Evolutionary conservation across 1,140 invertebrate genomes (phyloP).

Genomic region (Eubasilissa regina): DNA sequence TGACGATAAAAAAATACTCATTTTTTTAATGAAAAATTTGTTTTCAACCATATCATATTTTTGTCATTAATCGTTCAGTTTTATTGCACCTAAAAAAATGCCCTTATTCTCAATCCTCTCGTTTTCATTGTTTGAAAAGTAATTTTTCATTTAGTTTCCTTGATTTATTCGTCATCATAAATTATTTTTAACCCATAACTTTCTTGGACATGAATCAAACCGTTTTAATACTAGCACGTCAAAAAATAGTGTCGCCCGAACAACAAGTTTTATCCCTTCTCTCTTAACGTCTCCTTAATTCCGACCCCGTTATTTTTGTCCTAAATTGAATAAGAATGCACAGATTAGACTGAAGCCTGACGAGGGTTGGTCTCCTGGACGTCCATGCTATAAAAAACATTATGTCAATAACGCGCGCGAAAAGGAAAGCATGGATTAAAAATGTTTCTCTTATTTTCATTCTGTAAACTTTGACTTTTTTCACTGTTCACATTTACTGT

Average conservation of each 20-base stretch:
- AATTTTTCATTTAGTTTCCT: no score
- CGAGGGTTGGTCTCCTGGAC: conserved; percentile 39
- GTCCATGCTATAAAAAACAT: not conserved
- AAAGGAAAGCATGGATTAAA: not conserved
- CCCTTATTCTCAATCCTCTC: no score
- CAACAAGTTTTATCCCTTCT: conserved; percentile 29
- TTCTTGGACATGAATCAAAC: no score
- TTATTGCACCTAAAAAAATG: no score
- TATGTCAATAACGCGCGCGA: not conserved
- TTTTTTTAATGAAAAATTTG: no score
- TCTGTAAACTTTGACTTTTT: conserved; percentile 13
- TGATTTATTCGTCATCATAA: no score
- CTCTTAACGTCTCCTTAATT: conserved; percentile 25
- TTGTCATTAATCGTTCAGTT: no score
- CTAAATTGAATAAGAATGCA: conserved; percentile 58
- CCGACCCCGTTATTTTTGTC: conserved; percentile 47
- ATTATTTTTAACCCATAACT: no score
- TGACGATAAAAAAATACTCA: no score
- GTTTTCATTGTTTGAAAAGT: no score
- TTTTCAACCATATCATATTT: no score
- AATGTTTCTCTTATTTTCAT: not conserved
- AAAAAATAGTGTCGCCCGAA: conserved; percentile 20
- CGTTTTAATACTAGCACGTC: not conserved
- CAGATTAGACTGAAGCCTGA: conserved; percentile 56
- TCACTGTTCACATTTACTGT: not conserved